A percentile compares a stretch with the other conserved stretches of the same genome.
Evolutionary conservation across 2,113 vertebrate species (phyloP).

Genomic region (Uropsilus gracilis): DNA sequence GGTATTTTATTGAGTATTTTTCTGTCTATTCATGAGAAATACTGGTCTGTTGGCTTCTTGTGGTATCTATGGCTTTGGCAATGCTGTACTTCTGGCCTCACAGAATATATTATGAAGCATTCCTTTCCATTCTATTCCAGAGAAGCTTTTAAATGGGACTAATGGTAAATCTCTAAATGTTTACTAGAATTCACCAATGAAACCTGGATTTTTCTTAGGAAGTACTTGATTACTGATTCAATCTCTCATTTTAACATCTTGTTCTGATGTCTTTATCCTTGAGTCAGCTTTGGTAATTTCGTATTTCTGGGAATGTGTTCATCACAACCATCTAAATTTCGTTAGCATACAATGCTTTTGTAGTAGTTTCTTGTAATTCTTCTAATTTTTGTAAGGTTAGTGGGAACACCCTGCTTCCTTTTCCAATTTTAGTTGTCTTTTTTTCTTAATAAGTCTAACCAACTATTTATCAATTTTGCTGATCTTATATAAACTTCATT

Average conservation of each 20-base stretch:
- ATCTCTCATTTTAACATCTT: neutral
- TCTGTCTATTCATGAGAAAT: neutral
- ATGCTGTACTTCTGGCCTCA: neutral
- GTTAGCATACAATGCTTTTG: neutral
- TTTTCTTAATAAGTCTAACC: constrained; percentile 20
- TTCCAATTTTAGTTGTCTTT: neutral
- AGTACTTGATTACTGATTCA: neutral
- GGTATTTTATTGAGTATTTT: neutral
- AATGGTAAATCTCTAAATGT: neutral
- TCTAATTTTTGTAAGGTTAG: constrained; percentile 35
- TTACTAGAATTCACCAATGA: neutral
- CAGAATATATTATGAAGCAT: neutral
- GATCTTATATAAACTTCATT: neutral
- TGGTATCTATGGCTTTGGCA: neutral
- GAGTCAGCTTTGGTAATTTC: constrained; percentile 33
- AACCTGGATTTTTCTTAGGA: neutral
- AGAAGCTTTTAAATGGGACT: neutral
- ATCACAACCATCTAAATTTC: constrained; percentile 17
- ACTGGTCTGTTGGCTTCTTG: neutral
- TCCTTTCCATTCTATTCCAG: neutral
- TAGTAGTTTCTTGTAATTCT: neutral
- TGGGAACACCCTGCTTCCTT: neutral
- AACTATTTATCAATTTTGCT: neutral
- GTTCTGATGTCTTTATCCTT: constrained; percentile 22
- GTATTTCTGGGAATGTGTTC: neutral